Evolutionary conservation across 2,797 vertebrate genomes (phyloP).

Genomic region (Amphiprion clarkii): DNA sequence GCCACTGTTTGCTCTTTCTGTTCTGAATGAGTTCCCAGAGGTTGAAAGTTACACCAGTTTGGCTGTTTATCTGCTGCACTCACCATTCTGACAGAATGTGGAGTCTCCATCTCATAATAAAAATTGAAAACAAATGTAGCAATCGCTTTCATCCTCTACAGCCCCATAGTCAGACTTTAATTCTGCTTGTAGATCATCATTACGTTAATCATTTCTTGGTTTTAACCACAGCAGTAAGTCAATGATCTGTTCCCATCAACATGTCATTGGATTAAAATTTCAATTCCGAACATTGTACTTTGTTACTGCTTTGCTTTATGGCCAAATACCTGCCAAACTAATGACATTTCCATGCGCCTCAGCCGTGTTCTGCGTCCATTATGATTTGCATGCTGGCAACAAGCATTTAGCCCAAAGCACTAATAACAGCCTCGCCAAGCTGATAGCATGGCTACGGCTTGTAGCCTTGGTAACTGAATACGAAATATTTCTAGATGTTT

Average conservation of each 20-base stretch:
- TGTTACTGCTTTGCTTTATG: neutral
- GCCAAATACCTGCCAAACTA: neutral
- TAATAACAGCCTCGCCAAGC: neutral
- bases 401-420: neutral
- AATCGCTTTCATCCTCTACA: neutral
- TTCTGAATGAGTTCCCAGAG: neutral
- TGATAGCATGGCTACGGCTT: too few relatives aligned
- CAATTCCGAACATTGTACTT: too few relatives aligned
- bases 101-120: slow-evolving; percentile 11
- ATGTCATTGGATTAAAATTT: neutral
- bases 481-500: neutral
- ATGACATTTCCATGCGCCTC: neutral
- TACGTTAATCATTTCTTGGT: neutral
- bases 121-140: slow-evolving; percentile 5
- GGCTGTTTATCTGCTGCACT: slow-evolving; percentile 10
- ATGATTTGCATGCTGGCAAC: too few relatives aligned
- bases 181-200: slow-evolving; percentile 1
- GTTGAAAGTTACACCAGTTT: slow-evolving; percentile 2
- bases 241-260: neutral
- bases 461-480: neutral
- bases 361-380: neutral
- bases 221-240: neutral
- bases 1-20: neutral
- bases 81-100: slow-evolving; percentile 14
- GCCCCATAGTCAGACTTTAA: slow-evolving; percentile 1